Conservation (phyloP, 2,113 vertebrate genomes). For the Cochlearius cochlearius region DNA sequence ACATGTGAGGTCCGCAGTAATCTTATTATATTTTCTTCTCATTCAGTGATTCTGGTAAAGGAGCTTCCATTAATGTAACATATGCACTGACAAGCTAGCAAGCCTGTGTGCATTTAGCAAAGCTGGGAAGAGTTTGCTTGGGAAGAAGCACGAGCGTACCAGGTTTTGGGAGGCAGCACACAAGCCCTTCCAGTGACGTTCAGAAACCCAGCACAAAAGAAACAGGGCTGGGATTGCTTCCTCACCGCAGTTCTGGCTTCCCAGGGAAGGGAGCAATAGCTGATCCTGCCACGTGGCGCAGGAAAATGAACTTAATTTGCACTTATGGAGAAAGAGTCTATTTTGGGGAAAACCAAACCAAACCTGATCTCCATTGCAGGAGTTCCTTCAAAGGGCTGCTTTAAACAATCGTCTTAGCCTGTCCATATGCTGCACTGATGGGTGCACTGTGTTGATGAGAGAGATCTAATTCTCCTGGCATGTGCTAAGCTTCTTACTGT, state of each 20-base stretch:
- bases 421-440: fast-evolving
- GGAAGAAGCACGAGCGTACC: background rate
- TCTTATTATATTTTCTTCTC: background rate
- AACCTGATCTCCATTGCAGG: background rate
- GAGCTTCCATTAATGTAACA: fast-evolving
- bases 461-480: background rate
- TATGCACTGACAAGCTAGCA: background rate
- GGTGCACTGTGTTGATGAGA: background rate
- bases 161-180: background rate
- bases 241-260: background rate
- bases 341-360: background rate
- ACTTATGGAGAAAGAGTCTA: fast-evolving
- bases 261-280: background rate
- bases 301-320: background rate
- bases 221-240: background rate
- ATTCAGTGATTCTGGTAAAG: background rate
- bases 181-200: background rate
- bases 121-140: background rate
- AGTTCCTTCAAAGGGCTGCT: background rate
- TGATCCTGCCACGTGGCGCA: background rate
- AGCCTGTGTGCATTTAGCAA: background rate
- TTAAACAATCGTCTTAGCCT: background rate
- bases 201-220: background rate
- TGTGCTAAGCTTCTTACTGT: background rate
- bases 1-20: background rate